Evolutionary conservation across 1,140 invertebrate species (phyloP), one percentile per base, ranked within the genome.

Genomic region (Maconellicoccus hirsutus): DNA sequence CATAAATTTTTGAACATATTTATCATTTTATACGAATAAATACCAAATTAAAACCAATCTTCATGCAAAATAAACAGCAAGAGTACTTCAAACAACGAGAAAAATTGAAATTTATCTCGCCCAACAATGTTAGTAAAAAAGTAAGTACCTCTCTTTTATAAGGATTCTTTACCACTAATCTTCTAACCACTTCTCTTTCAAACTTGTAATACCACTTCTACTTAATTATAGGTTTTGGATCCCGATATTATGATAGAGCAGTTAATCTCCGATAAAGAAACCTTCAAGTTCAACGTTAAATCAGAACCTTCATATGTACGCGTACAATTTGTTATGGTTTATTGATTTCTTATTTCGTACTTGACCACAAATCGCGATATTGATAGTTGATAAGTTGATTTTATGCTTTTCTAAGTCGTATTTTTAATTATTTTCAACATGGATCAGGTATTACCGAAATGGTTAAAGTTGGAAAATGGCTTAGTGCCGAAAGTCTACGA

Each of bases 381-480:
- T 12, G 42, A 4, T 16, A 52, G 4, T 52, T 16, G 42, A 33
- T 33, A 12, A 33, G 4, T 33, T 12, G 12, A 52, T 52, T 52
- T 52, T 52, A 19, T 19, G 3, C 42, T 14, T 52, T 8, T 52
- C n/a, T 4, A 52, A 33, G 12, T 52, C n/a, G 16, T 52, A 52
- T 52, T 52, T 52, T 52, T 52, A 14, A 8, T 8, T 52, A 52
- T 52, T 52, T 52, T 6, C 16, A 19, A 33, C 12, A 52, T 52
- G 42, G 10, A 19, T 52, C 61, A 66, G 61, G 61, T 26, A 16
- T 74, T 81, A 70, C 81, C 81, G 69, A 77, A 73, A 59, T 84
- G 81, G 82, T 74, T 83, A n/a, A 80, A 78, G 76, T 78, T 80
- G 14, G 80, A 78, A 70, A 81, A 81, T 6, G 80, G 79, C 72